Evolutionary conservation across 2,113 vertebrate species (phyloP), one percentile per base, ranked within the genome.

Genomic region (Rhabdornis inornatus): DNA sequence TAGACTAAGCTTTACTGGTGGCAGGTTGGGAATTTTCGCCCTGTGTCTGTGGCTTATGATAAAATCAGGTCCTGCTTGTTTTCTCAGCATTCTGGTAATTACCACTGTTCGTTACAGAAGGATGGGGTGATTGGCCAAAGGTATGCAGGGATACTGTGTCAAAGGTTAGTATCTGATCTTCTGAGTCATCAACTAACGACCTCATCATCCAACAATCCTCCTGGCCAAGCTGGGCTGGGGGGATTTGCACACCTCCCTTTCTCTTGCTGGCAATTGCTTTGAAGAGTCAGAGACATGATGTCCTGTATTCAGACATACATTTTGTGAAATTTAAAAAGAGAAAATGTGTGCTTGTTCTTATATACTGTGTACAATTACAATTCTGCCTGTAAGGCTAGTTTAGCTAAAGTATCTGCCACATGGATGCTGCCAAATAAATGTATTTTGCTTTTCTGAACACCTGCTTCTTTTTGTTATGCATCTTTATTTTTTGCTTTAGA

Each of bases 401-500:
- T 63, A 86, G 44, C 47, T 88, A 55, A 91, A 88, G 15, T 65
- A 66, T 59, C 50, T 90, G 6, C 24, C 13, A 23, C 4, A 0
- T 50, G 56, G 27, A 37, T 63, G 50, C 53, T 83, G 82, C 50
- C 47, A 70, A 84, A 80, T 20, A 79, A 77, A 80, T 68, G 16
- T 60, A 59, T 86, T 91, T 91, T 87, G 53, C 59, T 77, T 93
- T 92, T 87, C 76, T 42, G 66, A 83, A 27, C 91, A 94, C 72
- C 92, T 95, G 76, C 50, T 89, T 57, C 87, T 95, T 85, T 88
- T 75, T 80, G 11, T 86, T 70, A 16, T 11, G 68, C 33, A 52
- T 91, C 70, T 88, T 92, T 94, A 90, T 72, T 92, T 93, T 84
- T 86, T 65, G 60, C 76, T 96, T 71, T 66, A 49, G 70, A 69